A percentile compares a stretch with the other conserved stretches of the same genome.
Conservation (phyloP, 2,113 vertebrate genomes). For the Corythornis cristatus region DNA sequence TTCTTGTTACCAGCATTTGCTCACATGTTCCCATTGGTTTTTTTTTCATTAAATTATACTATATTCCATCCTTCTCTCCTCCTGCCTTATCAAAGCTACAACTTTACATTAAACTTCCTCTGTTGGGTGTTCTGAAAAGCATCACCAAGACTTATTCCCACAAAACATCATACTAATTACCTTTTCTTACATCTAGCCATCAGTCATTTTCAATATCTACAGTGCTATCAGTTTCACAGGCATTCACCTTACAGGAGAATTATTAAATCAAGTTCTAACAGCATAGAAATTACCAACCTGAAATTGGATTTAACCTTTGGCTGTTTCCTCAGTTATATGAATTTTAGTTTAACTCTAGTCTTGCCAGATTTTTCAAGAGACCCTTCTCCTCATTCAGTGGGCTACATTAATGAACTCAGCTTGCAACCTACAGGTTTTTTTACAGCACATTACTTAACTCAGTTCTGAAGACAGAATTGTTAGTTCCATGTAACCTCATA, state of each 20-base stretch:
- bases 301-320: background rate
- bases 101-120: background rate
- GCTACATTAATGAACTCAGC: background rate
- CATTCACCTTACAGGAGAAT: background rate
- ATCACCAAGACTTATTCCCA: background rate
- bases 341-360: background rate
- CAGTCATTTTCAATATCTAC: background rate
- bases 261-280: background rate
- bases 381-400: background rate
- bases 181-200: background rate
- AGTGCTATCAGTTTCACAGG: background rate
- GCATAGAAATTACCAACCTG: background rate
- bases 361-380: background rate
- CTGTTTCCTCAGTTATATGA: background rate
- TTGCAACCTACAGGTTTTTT: background rate
- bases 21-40: background rate
- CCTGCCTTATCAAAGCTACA: constrained; percentile 10
- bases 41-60: constrained; percentile 42
- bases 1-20: constrained; percentile 19
- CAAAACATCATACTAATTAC: background rate
- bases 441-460: background rate
- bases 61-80: background rate
- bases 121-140: background rate
- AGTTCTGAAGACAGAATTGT: background rate
- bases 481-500: background rate